These are phyloP conservation scores for Alviniconcha strummeri DNA, from an alignment of 2,888 invertebrate genomes.

Conservation along the genomic window DNA sequence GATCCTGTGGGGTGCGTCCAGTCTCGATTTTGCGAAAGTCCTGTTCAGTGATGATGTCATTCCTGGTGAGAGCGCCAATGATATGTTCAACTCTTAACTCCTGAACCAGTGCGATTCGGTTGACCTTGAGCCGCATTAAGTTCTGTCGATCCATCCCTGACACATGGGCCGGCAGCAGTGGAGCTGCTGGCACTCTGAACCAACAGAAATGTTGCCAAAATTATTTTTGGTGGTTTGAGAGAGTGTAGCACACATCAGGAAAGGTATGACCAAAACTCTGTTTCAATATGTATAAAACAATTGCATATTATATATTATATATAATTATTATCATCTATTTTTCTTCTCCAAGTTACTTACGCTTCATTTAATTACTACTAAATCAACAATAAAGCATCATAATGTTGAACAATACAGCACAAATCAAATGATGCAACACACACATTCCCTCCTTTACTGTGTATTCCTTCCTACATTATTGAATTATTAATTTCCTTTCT, in stretches of 20 bases:
- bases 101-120: constrained; percentile 66
- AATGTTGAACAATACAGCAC: no score
- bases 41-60: constrained; percentile 53
- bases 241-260: no score
- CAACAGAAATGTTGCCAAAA: not conserved
- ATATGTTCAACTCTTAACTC: constrained; percentile 66
- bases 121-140: constrained; percentile 65
- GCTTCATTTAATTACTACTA: no score
- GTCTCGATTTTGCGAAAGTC: constrained; percentile 57
- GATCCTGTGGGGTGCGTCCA: constrained; percentile 60
- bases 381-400: no score
- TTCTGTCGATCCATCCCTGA: constrained; percentile 62
- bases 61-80: constrained; percentile 49
- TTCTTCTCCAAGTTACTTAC: no score
- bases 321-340: not conserved
- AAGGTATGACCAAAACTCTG: no score
- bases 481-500: no score
- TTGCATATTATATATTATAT: not conserved
- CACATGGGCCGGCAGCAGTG: not conserved
- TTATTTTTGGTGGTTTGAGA: not conserved
- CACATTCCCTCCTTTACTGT: no score
- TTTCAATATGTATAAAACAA: not conserved
- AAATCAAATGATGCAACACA: no score
- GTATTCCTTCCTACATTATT: no score
- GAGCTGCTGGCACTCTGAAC: constrained; percentile 11